Evolutionary conservation across 2,113 vertebrate species (phyloP).

Genomic region (Bos indicus): DNA sequence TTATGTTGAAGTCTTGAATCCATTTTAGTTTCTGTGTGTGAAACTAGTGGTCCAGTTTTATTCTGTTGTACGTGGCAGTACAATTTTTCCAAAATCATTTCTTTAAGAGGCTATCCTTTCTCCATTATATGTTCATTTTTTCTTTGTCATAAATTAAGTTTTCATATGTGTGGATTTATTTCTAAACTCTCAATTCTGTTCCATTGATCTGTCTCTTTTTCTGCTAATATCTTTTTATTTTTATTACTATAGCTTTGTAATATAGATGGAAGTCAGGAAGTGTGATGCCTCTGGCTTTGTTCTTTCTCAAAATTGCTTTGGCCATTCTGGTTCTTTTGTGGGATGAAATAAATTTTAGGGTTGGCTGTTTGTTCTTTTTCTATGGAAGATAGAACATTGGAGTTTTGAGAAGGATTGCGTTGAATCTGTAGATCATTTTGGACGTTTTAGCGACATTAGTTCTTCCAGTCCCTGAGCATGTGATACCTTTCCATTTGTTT

Average conservation of each 20-base stretch:
- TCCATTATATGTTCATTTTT: not conserved
- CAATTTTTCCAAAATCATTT: not conserved
- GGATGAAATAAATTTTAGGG: not conserved
- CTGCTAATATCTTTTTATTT: not conserved
- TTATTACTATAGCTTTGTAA: not conserved
- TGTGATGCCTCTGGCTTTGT: not conserved
- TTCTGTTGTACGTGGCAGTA: not conserved
- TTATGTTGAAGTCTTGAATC: too few relatives aligned
- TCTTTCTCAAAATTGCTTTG: not conserved
- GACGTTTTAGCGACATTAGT: not conserved
- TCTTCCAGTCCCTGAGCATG: not conserved
- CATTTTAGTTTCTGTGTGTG: too few relatives aligned
- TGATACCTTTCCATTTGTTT: not conserved
- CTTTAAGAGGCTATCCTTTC: not conserved
- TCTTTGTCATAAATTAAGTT: not conserved
- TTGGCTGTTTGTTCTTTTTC: not conserved
- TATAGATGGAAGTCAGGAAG: not conserved
- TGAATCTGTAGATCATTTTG: not conserved
- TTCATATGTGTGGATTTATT: not conserved
- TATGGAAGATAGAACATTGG: not conserved
- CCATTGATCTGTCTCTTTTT: not conserved
- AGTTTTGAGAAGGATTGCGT: not conserved
- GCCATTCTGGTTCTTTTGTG: not conserved
- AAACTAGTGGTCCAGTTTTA: too few relatives aligned
- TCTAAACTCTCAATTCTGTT: not conserved